phyloP scores from a whole-genome alignment of 2,113 vertebrate genomes.

The Trematomus loennbergii region DNA sequence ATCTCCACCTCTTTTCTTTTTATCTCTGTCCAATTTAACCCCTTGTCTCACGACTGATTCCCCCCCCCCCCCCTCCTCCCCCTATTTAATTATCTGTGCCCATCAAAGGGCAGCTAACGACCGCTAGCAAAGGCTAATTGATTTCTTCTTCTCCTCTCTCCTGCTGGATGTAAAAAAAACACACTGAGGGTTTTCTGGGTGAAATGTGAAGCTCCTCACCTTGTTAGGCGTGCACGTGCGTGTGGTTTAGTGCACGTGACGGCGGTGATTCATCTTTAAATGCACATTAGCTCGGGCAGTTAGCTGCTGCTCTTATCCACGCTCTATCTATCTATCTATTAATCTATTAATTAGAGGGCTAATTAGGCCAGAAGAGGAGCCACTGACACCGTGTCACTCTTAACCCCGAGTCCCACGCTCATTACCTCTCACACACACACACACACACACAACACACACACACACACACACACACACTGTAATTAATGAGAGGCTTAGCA shows the following conservation, averaged over 20 bases:
- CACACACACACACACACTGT: slow-evolving; percentile 29
- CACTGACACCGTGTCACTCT: slow-evolving; percentile 73
- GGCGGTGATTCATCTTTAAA: slow-evolving; percentile 53
- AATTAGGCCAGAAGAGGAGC: slow-evolving; percentile 77
- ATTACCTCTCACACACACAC: slow-evolving; percentile 68
- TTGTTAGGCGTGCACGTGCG: slow-evolving; percentile 5
- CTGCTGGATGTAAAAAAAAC: slow-evolving; percentile 6
- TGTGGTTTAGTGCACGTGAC: background rate
- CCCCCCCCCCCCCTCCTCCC: slow-evolving; percentile 27
- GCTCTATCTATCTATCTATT: slow-evolving; percentile 67
- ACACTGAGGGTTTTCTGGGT: background rate
- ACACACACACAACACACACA: slow-evolving; percentile 50
- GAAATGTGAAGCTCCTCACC: slow-evolving; percentile 24
- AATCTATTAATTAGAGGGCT: slow-evolving; percentile 79
- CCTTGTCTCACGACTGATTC: slow-evolving; percentile 36
- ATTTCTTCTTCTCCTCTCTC: slow-evolving; percentile 68
- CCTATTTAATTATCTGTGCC: slow-evolving; percentile 84
- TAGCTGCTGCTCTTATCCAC: slow-evolving; percentile 70
- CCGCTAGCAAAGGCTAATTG: slow-evolving; percentile 81
- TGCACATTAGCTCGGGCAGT: slow-evolving; percentile 53
- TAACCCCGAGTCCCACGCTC: slow-evolving; percentile 60
- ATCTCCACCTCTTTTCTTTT: slow-evolving; percentile 2
- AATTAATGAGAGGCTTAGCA: slow-evolving; percentile 69
- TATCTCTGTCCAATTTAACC: slow-evolving; percentile 45
- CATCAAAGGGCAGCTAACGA: slow-evolving; percentile 85